Base-by-base conservation (phyloP, 1,140 invertebrate genomes). In the Parasteatoda tepidariorum region DNA sequence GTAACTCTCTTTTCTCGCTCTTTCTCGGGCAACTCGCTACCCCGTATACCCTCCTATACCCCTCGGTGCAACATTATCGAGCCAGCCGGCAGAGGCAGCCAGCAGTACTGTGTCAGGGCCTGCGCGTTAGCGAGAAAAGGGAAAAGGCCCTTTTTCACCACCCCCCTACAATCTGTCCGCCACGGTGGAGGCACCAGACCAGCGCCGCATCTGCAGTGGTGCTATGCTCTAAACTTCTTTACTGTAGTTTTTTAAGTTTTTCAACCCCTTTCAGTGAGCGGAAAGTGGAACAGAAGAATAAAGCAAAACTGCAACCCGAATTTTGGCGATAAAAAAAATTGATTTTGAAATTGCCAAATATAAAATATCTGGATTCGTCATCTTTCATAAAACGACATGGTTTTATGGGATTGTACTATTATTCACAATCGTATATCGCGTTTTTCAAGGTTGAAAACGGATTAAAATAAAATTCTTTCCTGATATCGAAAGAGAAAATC, bases 191-290 rank as follows among this genome's bases (percentile, higher is more conserved):
- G 48, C 76, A 68, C 18, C 76, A 79, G 74, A 78, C 62, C 64
- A 68, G 41, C 62, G 76, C 76, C 76, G 76, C 76, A 79, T 67
- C 64, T 79, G 76, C 76, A 79, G 76, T 79, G 38, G 74, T 75
- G 74, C 74, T 78, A 59, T 64, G 74, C 31, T 71, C 68, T 71
- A 55, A 41, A 48, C 28, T 66, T n/a, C 33, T 34, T 48, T 18
- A 26, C 61, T 66, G 30, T 61, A 26, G 11, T 26, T 78, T 55
- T n/a, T 62, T n/a, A 24, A 62, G 41, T 68, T 79, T 68, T 68
- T 26, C n/a, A n/a, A n/a, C 76, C 41, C 34, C 55, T 31, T 61
- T 74, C 9, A 48, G 38, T 13, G 71, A 74, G 34, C 33, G 26
- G 55, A 74, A 74, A 74, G 26, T 18, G 18, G 9, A 48, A 48